Conservation (phyloP, 2,113 vertebrate genomes). For the Turdus rufiventris region DNA sequence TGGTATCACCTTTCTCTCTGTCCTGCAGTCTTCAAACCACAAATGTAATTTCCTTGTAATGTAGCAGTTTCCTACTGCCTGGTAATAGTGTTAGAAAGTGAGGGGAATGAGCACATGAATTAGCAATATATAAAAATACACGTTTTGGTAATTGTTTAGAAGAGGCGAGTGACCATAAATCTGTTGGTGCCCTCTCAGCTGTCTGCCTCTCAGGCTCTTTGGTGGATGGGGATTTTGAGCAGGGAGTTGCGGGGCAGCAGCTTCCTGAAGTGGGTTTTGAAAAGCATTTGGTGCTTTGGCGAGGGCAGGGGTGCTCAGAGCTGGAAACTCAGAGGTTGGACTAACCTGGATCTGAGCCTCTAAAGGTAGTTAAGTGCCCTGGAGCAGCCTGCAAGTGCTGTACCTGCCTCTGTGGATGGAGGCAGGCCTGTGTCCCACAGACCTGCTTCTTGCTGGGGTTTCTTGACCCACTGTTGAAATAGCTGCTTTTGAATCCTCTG, state of each 20-base stretch:
- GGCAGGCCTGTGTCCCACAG: background rate
- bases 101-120: background rate
- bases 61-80: background rate
- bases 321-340: background rate
- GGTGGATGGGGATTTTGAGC: background rate
- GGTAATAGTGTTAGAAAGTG: background rate
- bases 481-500: background rate
- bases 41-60: background rate
- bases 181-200: background rate
- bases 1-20: background rate
- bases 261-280: background rate
- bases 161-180: background rate
- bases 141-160: background rate
- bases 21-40: background rate
- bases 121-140: background rate
- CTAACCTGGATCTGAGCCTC: background rate
- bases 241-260: background rate
- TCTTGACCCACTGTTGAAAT: background rate
- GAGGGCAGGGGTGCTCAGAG: background rate
- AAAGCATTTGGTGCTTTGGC: background rate
- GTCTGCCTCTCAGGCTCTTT: background rate
- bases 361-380: background rate
- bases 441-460: fast-evolving
- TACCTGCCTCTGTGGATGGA: background rate
- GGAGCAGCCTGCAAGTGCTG: background rate